phyloP scores from a whole-genome alignment of 2,888 invertebrate genomes.

The Andrena chrysosceles region DNA sequence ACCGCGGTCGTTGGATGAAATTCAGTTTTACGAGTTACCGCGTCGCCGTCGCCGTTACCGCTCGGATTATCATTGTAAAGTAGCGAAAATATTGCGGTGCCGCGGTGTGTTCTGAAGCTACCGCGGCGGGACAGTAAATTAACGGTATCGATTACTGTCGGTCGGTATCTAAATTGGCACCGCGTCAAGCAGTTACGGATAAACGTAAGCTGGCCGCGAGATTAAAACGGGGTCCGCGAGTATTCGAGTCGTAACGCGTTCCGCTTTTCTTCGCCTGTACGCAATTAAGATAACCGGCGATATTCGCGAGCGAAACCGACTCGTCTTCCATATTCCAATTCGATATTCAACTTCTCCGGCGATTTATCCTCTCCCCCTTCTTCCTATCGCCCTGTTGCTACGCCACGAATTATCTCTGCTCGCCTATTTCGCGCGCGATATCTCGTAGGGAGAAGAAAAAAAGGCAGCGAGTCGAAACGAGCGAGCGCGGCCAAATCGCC shows the following conservation, averaged over 20 bases:
- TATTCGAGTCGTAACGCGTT: constrained; percentile 19
- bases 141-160: constrained; percentile 40
- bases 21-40: neutral
- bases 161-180: constrained; percentile 50
- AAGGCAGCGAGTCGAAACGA: constrained; percentile 16
- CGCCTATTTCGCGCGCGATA: neutral
- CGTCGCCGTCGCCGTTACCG: neutral
- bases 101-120: constrained; percentile 8
- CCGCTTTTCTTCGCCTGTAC: constrained; percentile 13
- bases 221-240: constrained; percentile 36
- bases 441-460: neutral
- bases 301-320: neutral
- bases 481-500: constrained; percentile 17
- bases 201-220: constrained; percentile 34
- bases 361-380: neutral
- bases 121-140: constrained; percentile 24
- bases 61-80: constrained; percentile 16
- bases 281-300: constrained; percentile 31
- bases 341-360: neutral
- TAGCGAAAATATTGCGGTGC: constrained; percentile 19
- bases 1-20: neutral
- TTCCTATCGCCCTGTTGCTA: neutral
- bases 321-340: neutral
- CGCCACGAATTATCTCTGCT: neutral
- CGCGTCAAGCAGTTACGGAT: constrained; percentile 46